A percentile compares a stretch with the other conserved stretches of the same genome.
These are phyloP conservation scores for Psococerastis gibbosa DNA, from an alignment of 2,888 invertebrate species.

Conservation along the genomic window DNA sequence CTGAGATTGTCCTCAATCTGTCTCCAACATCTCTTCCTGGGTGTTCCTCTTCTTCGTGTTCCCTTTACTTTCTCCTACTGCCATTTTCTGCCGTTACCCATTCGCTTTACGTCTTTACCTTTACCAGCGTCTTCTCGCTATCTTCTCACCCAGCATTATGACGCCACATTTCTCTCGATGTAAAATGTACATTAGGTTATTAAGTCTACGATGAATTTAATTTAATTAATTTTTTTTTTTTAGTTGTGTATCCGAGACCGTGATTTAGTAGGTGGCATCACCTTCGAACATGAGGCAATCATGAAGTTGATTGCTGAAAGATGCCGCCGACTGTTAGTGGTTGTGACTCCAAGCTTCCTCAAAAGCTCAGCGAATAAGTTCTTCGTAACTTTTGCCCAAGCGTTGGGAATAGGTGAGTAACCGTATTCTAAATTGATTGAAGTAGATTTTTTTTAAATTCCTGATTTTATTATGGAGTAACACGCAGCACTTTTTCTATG, in stretches of 20 bases:
- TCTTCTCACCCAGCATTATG: too few species aligned
- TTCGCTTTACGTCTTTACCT: too few species aligned
- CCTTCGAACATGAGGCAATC: conserved; percentile 51
- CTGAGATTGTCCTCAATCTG: too few species aligned
- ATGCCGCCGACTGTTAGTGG: conserved; percentile 58
- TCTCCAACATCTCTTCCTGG: too few species aligned
- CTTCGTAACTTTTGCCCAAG: conserved; percentile 61
- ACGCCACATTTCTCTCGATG: too few species aligned
- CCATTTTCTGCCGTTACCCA: too few species aligned
- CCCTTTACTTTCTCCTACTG: too few species aligned
- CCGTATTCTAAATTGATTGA: conserved; percentile 12
- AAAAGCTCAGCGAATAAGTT: conserved; percentile 55
- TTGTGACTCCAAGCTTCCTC: conserved; percentile 59
- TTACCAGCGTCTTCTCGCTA: too few species aligned
- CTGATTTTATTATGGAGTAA: conserved; percentile 4
- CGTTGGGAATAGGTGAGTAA: conserved; percentile 52
- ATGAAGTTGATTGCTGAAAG: conserved; percentile 52
- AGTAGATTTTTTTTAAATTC: conserved; percentile 10
- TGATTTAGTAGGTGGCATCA: conserved; percentile 47
- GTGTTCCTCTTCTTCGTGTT: too few species aligned
- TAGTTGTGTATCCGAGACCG: conserved; percentile 57
- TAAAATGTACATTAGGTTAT: too few species aligned
- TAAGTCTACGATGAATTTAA: too few species aligned
- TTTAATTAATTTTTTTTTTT: conserved; percentile 18
- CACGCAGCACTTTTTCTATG: too few species aligned